These are phyloP conservation scores for Callipepla squamata DNA, from an alignment of 2,113 vertebrate genomes.

Conservation along the genomic window DNA sequence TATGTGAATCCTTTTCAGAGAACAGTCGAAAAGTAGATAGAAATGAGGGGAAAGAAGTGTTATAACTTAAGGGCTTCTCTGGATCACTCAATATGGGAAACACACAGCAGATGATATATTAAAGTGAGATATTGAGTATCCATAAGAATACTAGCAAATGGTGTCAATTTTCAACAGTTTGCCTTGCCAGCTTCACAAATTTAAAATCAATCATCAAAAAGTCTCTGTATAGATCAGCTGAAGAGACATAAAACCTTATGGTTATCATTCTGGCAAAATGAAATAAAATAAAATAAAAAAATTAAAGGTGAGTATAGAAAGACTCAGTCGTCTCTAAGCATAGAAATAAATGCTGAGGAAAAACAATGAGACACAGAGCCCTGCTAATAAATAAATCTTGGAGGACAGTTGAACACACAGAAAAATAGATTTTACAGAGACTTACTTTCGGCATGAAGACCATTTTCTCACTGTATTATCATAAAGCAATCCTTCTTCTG, in stretches of 20 bases:
- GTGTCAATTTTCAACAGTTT: slow-evolving; percentile 67
- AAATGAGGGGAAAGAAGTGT: neutral
- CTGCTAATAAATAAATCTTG: slow-evolving; percentile 30
- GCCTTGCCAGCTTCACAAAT: slow-evolving; percentile 70
- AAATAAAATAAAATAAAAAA: neutral
- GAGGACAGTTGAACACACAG: neutral
- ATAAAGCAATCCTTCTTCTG: slow-evolving; percentile 6
- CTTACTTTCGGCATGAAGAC: slow-evolving; percentile 40
- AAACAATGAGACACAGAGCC: neutral
- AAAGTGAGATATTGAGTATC: slow-evolving; percentile 69
- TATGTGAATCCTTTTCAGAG: neutral
- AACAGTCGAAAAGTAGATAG: neutral
- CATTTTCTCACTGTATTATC: slow-evolving; percentile 19
- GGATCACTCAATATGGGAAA: slow-evolving; percentile 27
- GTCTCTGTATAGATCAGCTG: slow-evolving; percentile 54
- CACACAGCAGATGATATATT: slow-evolving; percentile 36
- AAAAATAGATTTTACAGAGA: slow-evolving; percentile 24
- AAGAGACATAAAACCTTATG: slow-evolving; percentile 37
- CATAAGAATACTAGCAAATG: slow-evolving; percentile 58
- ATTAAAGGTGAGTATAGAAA: slow-evolving; percentile 47
- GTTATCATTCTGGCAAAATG: slow-evolving; percentile 6
- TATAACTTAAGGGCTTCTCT: neutral
- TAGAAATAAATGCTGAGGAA: neutral
- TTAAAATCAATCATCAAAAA: slow-evolving; percentile 73
- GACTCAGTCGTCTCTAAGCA: neutral